These are phyloP conservation scores for Leptobrachium ailaonicum DNA, from an alignment of 2,113 vertebrate species.

Conservation along the genomic window DNA sequence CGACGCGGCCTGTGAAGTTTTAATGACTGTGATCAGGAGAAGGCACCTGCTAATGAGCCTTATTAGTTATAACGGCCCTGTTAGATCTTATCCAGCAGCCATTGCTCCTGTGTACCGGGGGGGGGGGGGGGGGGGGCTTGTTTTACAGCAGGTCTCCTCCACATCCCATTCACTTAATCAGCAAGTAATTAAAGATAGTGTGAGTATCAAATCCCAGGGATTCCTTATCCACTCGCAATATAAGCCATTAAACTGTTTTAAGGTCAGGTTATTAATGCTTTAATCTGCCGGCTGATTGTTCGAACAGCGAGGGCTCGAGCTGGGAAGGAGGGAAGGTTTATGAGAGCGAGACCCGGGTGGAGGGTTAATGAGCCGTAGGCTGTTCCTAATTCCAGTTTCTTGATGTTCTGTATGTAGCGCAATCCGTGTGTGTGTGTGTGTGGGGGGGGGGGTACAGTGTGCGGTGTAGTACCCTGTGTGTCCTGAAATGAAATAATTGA, in stretches of 20 bases:
- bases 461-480: no score
- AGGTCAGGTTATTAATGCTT: slow-evolving; percentile 21
- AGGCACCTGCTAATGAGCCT: not conserved
- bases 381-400: no score
- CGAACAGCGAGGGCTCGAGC: not conserved
- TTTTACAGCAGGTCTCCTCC: slow-evolving; percentile 1
- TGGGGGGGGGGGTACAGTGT: no score
- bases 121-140: not conserved
- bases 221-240: slow-evolving; percentile 7
- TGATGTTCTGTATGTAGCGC: no score
- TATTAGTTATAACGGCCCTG: not conserved
- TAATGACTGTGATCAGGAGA: not conserved
- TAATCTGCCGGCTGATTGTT: slow-evolving; percentile 20
- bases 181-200: slow-evolving; percentile 27
- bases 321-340: no score
- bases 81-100: not conserved
- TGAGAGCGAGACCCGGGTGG: no score
- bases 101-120: not conserved
- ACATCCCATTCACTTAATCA: slow-evolving; percentile 20
- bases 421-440: no score
- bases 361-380: no score
- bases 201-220: slow-evolving; percentile 3
- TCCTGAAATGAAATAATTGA: no score
- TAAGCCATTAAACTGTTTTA: slow-evolving; percentile 39
- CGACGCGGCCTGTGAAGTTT: not conserved